Evolutionary conservation across 2,888 invertebrate species (phyloP), one percentile per base, ranked within the genome.

Genomic region (Diploptera punctata): DNA sequence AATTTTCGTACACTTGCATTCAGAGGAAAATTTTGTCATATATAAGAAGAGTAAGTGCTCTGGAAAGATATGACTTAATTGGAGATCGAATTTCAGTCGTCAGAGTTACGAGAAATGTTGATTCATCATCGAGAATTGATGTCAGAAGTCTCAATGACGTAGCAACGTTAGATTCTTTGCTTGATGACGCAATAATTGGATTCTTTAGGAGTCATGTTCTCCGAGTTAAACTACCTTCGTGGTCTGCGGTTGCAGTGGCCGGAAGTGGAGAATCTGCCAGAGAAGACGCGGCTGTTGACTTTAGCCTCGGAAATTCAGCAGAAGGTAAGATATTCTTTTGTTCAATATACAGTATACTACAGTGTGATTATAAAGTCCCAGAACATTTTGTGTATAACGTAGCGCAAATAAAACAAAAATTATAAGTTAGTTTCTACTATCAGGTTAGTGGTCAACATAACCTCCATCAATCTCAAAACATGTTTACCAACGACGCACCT

Each of bases 171-270:
- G 47, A 47, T n/a, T 24, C 61, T 16, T n/a, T 68, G 33, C 33
- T 70, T 13, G 70, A 70, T 47, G 44, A 61, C 44, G 43, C 21
- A 2, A 44, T 61, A 13, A 61, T 61, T 26, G 21, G 21, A n/a
- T 70, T 61, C 61, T 60, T 70, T 44, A 61, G 70, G 44, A 70
- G 70, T 43, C 70, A 60, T 19, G 70, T 38, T 43, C 18, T 70
- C 16, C 21, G 70, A 21, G 60, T 70, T 38, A 31, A 31, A 47
- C 43, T 70, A 18, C 61, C 61, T 18, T 21, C 47, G 61, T 60
- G 61, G 70, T 70, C 70, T 29, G 18, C 70, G 7, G 31, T 70
- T 7, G 69, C 57, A 18, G 60, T 69, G 24, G 67, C 43, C 19
- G 52, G 31, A 13, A 47, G 49, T 19, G 31, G 1, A 9, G 57